Evolutionary conservation across 2,113 vertebrate genomes (phyloP).

Genomic region (Atherinomorus stipes): DNA sequence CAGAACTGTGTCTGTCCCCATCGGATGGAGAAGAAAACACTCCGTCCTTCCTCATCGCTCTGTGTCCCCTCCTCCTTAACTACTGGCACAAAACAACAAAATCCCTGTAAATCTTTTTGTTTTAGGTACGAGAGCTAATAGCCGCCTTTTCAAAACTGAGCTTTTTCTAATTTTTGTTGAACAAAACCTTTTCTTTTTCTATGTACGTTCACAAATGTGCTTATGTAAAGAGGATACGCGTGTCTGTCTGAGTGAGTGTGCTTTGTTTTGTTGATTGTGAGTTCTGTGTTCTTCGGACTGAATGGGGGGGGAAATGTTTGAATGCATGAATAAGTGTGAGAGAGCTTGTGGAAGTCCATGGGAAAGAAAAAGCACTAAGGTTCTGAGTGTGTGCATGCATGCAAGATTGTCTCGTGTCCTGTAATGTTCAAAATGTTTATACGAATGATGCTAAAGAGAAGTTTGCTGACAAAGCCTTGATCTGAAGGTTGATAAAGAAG

Average conservation of each 20-base stretch:
- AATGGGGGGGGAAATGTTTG: slow-evolving; percentile 9
- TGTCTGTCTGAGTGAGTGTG: slow-evolving; percentile 23
- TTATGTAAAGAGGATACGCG: slow-evolving; percentile 53
- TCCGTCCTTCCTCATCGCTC: slow-evolving; percentile 77
- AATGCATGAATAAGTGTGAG: slow-evolving; percentile 39
- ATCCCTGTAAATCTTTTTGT: slow-evolving; percentile 51
- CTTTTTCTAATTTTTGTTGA: slow-evolving; percentile 78
- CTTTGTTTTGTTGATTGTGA: slow-evolving; percentile 32
- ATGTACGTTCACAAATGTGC: slow-evolving; percentile 59
- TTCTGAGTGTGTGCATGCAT: slow-evolving; percentile 58
- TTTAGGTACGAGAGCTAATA: slow-evolving; percentile 85
- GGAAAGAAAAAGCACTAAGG: slow-evolving; percentile 65
- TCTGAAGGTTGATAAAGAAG: slow-evolving; percentile 50
- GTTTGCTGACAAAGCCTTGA: slow-evolving; percentile 68
- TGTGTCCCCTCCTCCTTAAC: slow-evolving; percentile 62
- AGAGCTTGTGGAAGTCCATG: slow-evolving; percentile 17
- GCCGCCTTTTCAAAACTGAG: slow-evolving; percentile 69
- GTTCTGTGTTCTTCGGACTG: slow-evolving; percentile 16
- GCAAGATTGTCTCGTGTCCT: slow-evolving; percentile 52
- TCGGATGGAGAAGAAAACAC: slow-evolving; percentile 72
- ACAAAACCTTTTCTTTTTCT: slow-evolving; percentile 67
- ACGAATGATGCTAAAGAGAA: slow-evolving; percentile 47
- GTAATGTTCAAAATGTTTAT: slow-evolving; percentile 52
- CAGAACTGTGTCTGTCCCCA: slow-evolving; percentile 65
- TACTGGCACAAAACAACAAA: slow-evolving; percentile 78